Percentiles rank a stretch among this genome's conserved stretches.
These are phyloP conservation scores for Equus quagga DNA, from an alignment of 2,113 vertebrate genomes.

Conservation along the genomic window DNA sequence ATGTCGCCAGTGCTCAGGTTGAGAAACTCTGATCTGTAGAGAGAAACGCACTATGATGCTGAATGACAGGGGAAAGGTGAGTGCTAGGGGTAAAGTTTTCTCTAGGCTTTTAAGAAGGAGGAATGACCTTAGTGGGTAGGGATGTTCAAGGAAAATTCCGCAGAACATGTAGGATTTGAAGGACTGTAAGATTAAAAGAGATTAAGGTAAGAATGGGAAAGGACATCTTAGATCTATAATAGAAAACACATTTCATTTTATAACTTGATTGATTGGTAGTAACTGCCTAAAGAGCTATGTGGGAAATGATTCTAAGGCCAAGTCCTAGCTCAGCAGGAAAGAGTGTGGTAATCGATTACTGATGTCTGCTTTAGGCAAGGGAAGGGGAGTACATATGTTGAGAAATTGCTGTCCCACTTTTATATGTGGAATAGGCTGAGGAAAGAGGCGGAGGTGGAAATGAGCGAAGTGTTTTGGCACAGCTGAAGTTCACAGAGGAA, in stretches of 20 bases:
- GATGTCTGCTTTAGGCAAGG: constrained; percentile 59
- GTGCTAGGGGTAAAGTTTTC: not conserved
- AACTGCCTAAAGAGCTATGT: not conserved
- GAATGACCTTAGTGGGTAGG: not conserved
- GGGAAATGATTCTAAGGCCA: constrained; percentile 37
- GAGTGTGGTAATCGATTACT: constrained; percentile 54
- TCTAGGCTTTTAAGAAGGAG: not conserved
- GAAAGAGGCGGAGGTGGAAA: constrained; percentile 16
- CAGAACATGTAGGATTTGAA: not conserved
- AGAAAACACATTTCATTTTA: constrained; percentile 55
- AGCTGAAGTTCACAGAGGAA: not conserved
- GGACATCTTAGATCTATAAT: not conserved
- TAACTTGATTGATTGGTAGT: constrained; percentile 65
- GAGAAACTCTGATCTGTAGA: not conserved
- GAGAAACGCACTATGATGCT: not conserved
- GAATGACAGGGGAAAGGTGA: not conserved
- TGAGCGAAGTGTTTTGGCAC: not conserved
- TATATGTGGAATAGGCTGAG: not conserved
- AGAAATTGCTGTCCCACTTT: not conserved
- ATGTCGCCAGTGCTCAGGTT: not conserved
- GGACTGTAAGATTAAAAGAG: not conserved
- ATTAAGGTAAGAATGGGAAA: constrained; percentile 45
- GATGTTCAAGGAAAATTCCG: not conserved
- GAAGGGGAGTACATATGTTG: not conserved
- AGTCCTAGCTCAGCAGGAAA: constrained; percentile 69